Evolutionary conservation across 2,113 vertebrate genomes (phyloP), one percentile per base, ranked within the genome.

Genomic region (Lycaon pictus): DNA sequence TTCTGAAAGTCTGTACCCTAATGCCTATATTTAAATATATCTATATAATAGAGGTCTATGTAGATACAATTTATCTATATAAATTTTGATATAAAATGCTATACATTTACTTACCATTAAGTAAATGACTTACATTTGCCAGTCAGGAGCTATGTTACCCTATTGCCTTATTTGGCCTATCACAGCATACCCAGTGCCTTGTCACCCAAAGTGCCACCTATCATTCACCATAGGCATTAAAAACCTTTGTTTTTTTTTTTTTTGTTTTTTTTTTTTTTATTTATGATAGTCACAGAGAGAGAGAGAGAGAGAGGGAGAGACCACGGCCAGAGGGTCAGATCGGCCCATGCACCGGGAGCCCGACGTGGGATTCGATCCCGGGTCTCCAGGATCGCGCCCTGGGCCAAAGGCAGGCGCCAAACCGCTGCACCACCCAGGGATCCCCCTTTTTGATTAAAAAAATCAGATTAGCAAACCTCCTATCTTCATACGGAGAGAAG

Each of bases 361-460:
- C 35, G 2, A 35, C 35, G 2, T 35, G 35, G 35, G 35, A 35
- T 35, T 35, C 35, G 35, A 35, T 35, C 35, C 35, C 35, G 35
- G 35, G 35, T 35, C 35, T 35, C 35, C 35, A 35, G 35, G 35
- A 35, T 35, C 35, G 35, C 35, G 35, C 35, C 35, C 35, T 35
- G 35, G 35, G 35, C 35, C 35, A 35, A 35, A 2, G 35, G 35
- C 35, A 35, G 35, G 35, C 35, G 35, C 35, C 35, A 35, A 35
- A 35, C 35, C 35, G 35, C 35, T 35, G 35, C 35, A 2, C 35
- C 35, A 35, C 35, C 35, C 35, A 35, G 35, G 35, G 35, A 35
- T 35, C 35, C 35, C 35, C n/a, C 62, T 93, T 77, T 91, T 62
- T 74, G 32, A 48, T 80, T 89, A 60, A 72, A 91, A 83, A 91